Percentiles rank a stretch among this genome's conserved stretches.
Evolutionary conservation across 2,113 vertebrate genomes (phyloP).

Genomic region (Elanoides forficatus): DNA sequence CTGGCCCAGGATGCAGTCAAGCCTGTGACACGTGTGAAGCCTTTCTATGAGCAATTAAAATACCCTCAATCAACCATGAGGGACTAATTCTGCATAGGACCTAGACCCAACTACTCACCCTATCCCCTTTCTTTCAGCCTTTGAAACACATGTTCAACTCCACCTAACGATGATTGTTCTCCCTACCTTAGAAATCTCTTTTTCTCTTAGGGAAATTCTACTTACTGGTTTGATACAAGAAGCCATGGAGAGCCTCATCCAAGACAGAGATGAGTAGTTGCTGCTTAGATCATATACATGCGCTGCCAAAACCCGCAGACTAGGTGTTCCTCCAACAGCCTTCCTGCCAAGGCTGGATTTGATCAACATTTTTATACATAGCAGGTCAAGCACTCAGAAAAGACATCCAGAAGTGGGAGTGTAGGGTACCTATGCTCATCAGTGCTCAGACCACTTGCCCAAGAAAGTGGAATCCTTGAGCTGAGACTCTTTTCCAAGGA

Average conservation of each 20-base stretch:
- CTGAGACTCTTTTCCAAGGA: not conserved
- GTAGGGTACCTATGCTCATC: not conserved
- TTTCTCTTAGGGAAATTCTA: not conserved
- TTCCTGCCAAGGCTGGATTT: not conserved
- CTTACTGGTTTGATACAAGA: not conserved
- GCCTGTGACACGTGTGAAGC: not conserved
- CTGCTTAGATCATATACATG: not conserved
- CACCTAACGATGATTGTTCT: rapidly evolving
- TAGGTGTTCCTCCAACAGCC: not conserved
- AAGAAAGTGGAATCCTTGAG: not conserved
- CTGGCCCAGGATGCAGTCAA: not conserved
- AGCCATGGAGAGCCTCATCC: not conserved
- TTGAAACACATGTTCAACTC: not conserved
- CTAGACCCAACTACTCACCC: not conserved
- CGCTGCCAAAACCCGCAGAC: not conserved
- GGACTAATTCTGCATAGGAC: not conserved
- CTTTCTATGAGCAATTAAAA: not conserved
- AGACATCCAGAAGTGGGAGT: not conserved
- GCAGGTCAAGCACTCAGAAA: not conserved
- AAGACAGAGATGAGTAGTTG: not conserved
- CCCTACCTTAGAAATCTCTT: not conserved
- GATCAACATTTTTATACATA: not conserved
- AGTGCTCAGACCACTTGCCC: not conserved
- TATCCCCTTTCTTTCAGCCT: not conserved
- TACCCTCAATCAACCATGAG: not conserved